Evolutionary conservation across 2,797 vertebrate genomes (phyloP).

Genomic region (Dallia pectoralis): DNA sequence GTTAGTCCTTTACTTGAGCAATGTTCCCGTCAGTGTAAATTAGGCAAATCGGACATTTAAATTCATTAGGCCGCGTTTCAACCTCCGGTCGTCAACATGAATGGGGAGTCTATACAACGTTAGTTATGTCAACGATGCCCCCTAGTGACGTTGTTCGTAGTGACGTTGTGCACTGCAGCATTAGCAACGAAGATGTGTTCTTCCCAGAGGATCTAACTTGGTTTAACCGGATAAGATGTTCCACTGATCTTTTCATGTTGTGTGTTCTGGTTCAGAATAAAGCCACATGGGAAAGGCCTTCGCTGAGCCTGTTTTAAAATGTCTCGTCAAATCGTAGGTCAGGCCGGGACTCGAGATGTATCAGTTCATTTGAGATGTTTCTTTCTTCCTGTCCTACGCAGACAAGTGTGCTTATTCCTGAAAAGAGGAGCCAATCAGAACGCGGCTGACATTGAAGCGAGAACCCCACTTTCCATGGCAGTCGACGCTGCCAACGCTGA

Average conservation of each 20-base stretch:
- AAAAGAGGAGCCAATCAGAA: constrained; percentile 98
- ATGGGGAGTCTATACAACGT: too few relatives aligned
- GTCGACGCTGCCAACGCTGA: constrained; percentile 97
- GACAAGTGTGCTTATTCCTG: constrained; percentile 96
- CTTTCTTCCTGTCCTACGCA: constrained; percentile 51
- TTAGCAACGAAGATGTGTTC: neutral
- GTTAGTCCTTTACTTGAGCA: constrained; percentile 59
- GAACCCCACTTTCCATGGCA: constrained; percentile 90
- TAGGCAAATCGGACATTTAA: too few relatives aligned
- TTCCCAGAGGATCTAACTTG: neutral
- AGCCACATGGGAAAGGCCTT: neutral
- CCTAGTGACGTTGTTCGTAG: too few relatives aligned
- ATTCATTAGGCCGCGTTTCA: too few relatives aligned
- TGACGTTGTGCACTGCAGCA: too few relatives aligned
- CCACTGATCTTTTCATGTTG: neutral
- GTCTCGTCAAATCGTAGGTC: too few relatives aligned
- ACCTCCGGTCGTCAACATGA: too few relatives aligned
- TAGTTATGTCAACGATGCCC: too few relatives aligned
- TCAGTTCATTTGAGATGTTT: neutral
- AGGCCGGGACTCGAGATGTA: neutral
- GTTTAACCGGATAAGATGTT: neutral
- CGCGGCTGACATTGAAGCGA: constrained; percentile 90
- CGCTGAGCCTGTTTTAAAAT: neutral
- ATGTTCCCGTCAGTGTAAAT: too few relatives aligned
- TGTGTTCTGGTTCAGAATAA: neutral